phyloP scores from a whole-genome alignment of 1,140 invertebrate genomes.

The Trigoniulus corallinus region DNA sequence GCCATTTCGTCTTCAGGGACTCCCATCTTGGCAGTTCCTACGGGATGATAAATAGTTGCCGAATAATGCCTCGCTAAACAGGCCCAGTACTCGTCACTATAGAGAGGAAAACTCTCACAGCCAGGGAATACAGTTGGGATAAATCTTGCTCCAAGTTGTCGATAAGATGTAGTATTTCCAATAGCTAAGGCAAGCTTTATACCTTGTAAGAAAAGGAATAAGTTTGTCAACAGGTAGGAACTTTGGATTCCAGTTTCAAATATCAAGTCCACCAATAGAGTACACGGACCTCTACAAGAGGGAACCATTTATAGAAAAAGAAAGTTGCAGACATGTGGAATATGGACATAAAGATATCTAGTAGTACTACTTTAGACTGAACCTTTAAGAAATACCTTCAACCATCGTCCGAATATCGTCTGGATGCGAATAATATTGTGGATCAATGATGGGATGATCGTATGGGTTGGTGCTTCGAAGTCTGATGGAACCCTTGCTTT shows the following conservation, averaged over 20 bases:
- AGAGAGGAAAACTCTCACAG: slow-evolving; percentile 43
- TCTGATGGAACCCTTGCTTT: slow-evolving; percentile 49
- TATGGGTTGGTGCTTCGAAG: slow-evolving; percentile 48
- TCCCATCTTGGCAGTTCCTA: slow-evolving; percentile 57
- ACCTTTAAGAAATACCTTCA: slow-evolving; percentile 23
- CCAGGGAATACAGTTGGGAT: slow-evolving; percentile 59
- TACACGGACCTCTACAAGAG: no score
- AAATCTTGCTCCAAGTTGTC: slow-evolving; percentile 8
- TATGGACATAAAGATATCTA: no score
- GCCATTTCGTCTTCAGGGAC: slow-evolving; percentile 42
- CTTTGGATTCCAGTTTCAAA: no score
- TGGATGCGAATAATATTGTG: slow-evolving; percentile 53
- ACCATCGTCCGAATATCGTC: slow-evolving; percentile 35
- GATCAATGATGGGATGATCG: slow-evolving; percentile 58
- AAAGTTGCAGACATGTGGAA: no score
- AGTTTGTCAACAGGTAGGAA: no score
- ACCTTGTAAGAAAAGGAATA: neutral
- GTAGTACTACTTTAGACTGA: neutral
- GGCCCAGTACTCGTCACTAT: slow-evolving; percentile 59
- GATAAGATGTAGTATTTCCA: slow-evolving; percentile 6
- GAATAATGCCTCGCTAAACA: slow-evolving; percentile 56
- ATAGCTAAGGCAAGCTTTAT: slow-evolving; percentile 8
- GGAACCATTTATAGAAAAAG: no score
- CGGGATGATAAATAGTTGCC: slow-evolving; percentile 53
- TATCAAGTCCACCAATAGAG: no score